Evolutionary conservation across 2,797 vertebrate genomes (phyloP), one percentile per base, ranked within the genome.

Genomic region (Platyrinchus mystaceus): DNA sequence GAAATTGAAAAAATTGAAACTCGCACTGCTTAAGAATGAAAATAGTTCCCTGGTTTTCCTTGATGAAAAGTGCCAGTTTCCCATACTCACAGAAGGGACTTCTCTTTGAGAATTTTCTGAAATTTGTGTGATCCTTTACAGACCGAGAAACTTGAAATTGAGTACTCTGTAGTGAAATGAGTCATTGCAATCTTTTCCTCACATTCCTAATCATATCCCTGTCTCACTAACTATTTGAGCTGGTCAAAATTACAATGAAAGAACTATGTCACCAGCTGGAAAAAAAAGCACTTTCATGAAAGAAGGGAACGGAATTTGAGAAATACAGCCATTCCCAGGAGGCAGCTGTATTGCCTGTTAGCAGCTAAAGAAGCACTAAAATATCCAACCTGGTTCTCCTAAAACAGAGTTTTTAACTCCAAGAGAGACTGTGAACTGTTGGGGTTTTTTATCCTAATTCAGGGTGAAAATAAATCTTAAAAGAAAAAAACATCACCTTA

Each of bases 21-120:
- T 16, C 2, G 0, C 46, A 5, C 26, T 0, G 1, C 50, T 30
- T 3, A 10, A 26, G 12, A 64, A 50, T 2, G 9, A 20, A 27
- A 39, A 3, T 0, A 19, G 8, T 36, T 18, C 7, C 9, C 32
- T 77, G 23, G 1, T 49, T 28, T 62, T 47, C 19, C 37, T 30
- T n/a, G 4, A 30, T 3, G 4, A 20, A 28, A 70, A 32, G 17
- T 4, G 55, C 17, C 7, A 0, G 1, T 4, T 81, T 67, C 30
- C 39, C 60, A 18, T 34, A 20, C 9, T 50, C 0, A 0, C 22
- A 49, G 47, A 71, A 66, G 27, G 16, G 11, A 28, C 9, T 34
- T 18, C 1, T 47, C 60, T 78, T 84, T 2, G 55, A 28, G 30
- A 55, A 17, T 77, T 66, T n/a, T 36, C 34, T 66, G 44, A 85